Evolutionary conservation across 2,113 vertebrate species (phyloP).

Genomic region (Lophura nycthemera): DNA sequence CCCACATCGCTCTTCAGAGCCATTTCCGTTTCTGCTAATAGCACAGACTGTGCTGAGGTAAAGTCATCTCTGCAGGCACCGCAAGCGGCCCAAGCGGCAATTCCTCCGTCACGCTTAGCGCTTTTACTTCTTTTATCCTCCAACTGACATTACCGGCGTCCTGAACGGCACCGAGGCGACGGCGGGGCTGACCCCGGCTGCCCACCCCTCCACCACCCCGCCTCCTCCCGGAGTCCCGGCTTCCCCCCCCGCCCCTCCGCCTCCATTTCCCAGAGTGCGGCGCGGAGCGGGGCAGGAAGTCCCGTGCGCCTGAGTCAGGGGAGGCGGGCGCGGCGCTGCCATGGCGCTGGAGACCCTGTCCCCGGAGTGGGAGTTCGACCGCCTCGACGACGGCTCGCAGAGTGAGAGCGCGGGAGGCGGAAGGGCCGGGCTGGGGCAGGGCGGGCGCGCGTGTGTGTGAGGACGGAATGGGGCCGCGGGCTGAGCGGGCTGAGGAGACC

Average conservation of each 20-base stretch:
- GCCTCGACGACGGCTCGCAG: conserved; percentile 96
- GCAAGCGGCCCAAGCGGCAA: no score
- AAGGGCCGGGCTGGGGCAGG: neutral
- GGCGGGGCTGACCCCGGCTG: no score
- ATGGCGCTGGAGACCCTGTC: conserved; percentile 92
- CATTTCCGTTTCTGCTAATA: neutral
- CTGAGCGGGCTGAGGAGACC: neutral
- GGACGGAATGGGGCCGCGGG: neutral
- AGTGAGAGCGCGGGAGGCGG: conserved; percentile 80
- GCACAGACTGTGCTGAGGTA: neutral
- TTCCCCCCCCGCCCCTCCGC: neutral
- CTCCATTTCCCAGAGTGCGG: conserved; percentile 76
- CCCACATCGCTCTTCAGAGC: neutral
- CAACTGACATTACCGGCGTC: no score
- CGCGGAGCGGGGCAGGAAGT: conserved; percentile 57
- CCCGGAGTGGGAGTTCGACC: conserved; percentile 96
- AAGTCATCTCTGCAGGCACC: neutral
- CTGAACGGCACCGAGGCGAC: neutral
- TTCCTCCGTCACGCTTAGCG: neutral
- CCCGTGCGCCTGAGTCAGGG: conserved; percentile 71
- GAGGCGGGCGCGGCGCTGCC: conserved; percentile 13
- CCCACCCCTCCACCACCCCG: neutral
- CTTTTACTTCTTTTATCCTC: neutral
- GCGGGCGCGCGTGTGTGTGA: no score
- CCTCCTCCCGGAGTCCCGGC: neutral